Percentiles rank a stretch among this genome's conserved stretches.
phyloP scores from a whole-genome alignment of 2,113 vertebrate genomes.

The Anhinga anhinga region DNA sequence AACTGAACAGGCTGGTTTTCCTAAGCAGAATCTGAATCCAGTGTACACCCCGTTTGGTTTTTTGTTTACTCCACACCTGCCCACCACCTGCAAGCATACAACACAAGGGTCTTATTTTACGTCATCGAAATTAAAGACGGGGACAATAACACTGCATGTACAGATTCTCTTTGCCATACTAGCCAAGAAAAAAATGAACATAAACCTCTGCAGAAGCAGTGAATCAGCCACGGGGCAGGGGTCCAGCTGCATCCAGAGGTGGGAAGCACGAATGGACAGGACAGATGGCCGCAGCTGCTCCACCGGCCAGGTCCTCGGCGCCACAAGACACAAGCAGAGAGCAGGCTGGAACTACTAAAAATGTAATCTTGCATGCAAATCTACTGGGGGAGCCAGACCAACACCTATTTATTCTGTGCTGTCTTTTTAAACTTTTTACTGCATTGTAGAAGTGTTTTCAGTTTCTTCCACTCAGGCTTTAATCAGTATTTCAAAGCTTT shows the following conservation, averaged over 20 bases:
- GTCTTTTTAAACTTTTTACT: not conserved
- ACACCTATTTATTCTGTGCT: not conserved
- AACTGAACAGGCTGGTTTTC: not conserved
- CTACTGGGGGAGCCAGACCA: not conserved
- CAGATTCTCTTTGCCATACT: not conserved
- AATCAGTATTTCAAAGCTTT: not conserved
- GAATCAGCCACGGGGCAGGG: not conserved
- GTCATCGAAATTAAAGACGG: not conserved
- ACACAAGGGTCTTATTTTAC: fast-evolving
- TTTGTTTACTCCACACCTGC: not conserved
- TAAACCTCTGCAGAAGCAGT: not conserved
- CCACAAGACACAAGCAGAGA: too few species aligned
- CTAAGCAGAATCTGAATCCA: not conserved
- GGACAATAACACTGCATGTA: not conserved
- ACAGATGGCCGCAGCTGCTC: not conserved
- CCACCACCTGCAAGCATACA: not conserved
- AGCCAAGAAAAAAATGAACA: not conserved
- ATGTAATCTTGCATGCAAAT: not conserved
- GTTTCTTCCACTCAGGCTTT: not conserved
- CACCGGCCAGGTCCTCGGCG: not conserved
- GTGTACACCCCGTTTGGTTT: not conserved
- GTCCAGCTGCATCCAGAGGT: not conserved
- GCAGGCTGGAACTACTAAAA: not conserved
- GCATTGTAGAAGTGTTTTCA: not conserved
- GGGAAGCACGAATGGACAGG: not conserved